Base-by-base conservation (phyloP, 2,797 vertebrate species). In the Pseudotriccus pelzelni region DNA sequence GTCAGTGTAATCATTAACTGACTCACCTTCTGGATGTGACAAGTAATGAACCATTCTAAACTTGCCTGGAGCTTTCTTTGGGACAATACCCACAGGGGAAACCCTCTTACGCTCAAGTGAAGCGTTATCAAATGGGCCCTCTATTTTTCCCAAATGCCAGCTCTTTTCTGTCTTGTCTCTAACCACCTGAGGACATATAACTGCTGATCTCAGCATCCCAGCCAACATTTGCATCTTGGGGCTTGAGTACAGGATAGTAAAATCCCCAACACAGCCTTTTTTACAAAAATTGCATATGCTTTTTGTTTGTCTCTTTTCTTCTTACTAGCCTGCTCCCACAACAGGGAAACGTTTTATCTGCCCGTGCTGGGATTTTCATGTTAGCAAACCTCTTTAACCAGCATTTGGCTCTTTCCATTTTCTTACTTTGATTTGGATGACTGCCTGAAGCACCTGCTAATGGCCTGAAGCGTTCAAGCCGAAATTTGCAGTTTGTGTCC, bases 51-150 rank as follows among this genome's bases (percentile, higher is more conserved):
- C 95, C 94, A 94, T 97, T 95, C 87, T 94, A 60, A 97, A 96
- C 94, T 97, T 97, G 97, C 98, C 98, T 87, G 94, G 97, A 98
- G 98, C 97, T 97, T 98, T 97, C 97, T 97, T 96, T 94, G 97
- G 97, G 98, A 97, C 93, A 97, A 81, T 90, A 96, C 95, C 97
- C 73, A 66, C 85, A 97, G 96, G 97, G 97, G 93, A 97, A 97
- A 86, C 88, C 93, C 95, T 97, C 69, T 74, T 73, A 81, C 2
- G 78, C 87, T 97, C 96, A 97, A 97, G 97, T 87, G 96, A 95
- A 97, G 97, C 97, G 53, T 97, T 96, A 94, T 96, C 97, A 97
- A 97, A 97, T 97, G 96, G 96, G 92, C 93, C 95, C 87, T 90
- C 87, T 80, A 68, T 96, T 91, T 88, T 90, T 55, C 32, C 91